Evolutionary conservation across 2,113 vertebrate genomes (phyloP), one percentile per base, ranked within the genome.

Genomic region (Tauraco erythrolophus): DNA sequence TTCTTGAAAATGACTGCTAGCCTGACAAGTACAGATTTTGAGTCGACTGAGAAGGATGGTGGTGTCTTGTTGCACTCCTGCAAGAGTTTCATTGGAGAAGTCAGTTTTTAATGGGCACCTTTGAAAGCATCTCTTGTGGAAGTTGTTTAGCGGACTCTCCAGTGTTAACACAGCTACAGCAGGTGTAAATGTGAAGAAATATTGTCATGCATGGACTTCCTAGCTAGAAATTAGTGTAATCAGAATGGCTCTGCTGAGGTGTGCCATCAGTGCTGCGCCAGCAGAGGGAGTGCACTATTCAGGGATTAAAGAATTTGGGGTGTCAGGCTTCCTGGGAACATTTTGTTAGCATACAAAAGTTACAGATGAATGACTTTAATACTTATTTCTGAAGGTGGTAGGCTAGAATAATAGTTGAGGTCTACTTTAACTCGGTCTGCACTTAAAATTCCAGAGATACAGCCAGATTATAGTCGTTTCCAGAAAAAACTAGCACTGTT

Each of bases 241-340:
- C 39, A 28, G 60, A 35, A 33, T 9, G 50, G 22, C 9, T 88
- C 22, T 88, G 37, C 50, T 41, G 5, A 56, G 66, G 21, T 96
- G 94, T 95, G 75, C 78, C 71, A 53, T 70, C 92, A 28, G 72
- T 66, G 53, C 88, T 95, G 45, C 77, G 83, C 96, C 97, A 97
- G 96, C 91, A 97, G 97, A 94, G 96, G 97, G 97, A 97, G 97
- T 62, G 76, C 92, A 64, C 33, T 68, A 45, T 74, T 94, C 92
- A 94, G 75, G 13, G 66, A 95, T 95, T 24, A 39, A 71, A 75
- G 64, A 70, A 70, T 84, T 88, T 54, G 72, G 72, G 91, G 83
- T 80, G 76, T 70, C 76, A 37, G 25, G 48, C 68, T 85, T 76
- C 31, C 25, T 30, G 31, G 53, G 66, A 92, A 22, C 16, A 15